Percentiles rank a stretch among this genome's conserved stretches.
These are phyloP conservation scores for Physeter macrocephalus DNA, from an alignment of 2,113 vertebrate genomes.

Conservation along the genomic window DNA sequence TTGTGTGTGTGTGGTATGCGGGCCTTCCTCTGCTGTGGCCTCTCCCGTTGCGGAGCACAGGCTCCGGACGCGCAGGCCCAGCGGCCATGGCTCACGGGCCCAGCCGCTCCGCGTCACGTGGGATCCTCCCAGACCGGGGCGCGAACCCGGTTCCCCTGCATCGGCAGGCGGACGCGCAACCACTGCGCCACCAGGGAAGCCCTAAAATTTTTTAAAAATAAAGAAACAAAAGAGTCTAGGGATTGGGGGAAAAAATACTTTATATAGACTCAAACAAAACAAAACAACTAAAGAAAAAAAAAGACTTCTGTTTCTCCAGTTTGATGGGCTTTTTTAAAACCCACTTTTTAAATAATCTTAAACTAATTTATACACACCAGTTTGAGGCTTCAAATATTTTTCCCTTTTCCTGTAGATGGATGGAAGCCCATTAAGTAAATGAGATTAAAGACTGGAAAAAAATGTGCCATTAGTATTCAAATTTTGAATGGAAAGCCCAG, in stretches of 20 bases:
- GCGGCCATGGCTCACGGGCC: too few relatives aligned
- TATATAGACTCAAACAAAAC: background rate
- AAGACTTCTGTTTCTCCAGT: background rate
- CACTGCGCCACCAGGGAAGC: too few relatives aligned
- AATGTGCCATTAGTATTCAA: background rate
- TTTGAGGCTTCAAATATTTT: background rate
- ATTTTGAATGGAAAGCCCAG: background rate
- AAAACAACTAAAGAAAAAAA: background rate
- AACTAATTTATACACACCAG: background rate
- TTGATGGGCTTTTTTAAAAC: background rate
- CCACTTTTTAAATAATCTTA: background rate
- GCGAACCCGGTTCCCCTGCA: too few relatives aligned
- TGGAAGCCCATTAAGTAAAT: background rate
- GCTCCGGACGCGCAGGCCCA: too few relatives aligned
- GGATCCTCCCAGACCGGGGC: too few relatives aligned
- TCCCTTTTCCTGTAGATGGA: background rate
- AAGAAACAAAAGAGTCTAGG: background rate
- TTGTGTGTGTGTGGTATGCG: too few relatives aligned
- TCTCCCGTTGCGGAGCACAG: too few relatives aligned
- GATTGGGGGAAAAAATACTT: fast-evolving
- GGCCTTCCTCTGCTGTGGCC: too few relatives aligned
- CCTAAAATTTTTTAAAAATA: background rate
- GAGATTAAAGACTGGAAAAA: background rate
- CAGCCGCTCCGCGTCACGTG: too few relatives aligned
- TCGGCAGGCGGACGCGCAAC: too few relatives aligned